phyloP scores from a whole-genome alignment of 1,140 invertebrate genomes.

The Leptinotarsa texana region DNA sequence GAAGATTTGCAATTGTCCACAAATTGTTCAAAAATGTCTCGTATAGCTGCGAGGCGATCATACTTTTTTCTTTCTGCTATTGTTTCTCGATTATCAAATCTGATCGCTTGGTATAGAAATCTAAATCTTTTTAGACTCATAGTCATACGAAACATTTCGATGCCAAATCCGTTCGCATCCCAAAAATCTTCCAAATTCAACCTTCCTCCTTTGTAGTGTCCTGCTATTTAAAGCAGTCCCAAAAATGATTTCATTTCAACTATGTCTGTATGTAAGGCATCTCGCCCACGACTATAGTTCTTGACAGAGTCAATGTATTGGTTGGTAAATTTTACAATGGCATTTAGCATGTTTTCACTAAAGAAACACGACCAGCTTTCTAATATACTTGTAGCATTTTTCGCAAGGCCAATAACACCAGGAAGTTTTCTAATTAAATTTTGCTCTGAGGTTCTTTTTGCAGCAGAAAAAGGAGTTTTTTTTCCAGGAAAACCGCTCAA shows the following conservation, averaged over 20 bases:
- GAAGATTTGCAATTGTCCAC: neutral
- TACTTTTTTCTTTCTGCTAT: neutral
- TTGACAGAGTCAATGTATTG: neutral
- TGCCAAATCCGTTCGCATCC: neutral
- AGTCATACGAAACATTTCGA: neutral
- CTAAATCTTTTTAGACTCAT: neutral
- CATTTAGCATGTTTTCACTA: neutral
- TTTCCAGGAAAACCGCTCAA: no score
- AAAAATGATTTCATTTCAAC: neutral
- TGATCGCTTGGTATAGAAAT: conserved; percentile 1
- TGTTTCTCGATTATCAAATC: conserved; percentile 9
- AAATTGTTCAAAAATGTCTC: neutral
- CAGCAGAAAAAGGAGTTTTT: no score
- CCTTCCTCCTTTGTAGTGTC: neutral
- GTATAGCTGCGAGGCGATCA: neutral
- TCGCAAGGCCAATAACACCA: no score
- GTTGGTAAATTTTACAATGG: neutral
- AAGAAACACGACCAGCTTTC: neutral
- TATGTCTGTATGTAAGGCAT: neutral
- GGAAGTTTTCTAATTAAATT: no score
- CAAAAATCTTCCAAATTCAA: neutral
- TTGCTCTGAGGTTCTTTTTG: no score
- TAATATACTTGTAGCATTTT: no score
- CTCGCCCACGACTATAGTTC: neutral
- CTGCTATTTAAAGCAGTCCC: neutral